These are phyloP conservation scores for Amphipoea oculea DNA, from an alignment of 2,888 invertebrate genomes.

Conservation along the genomic window DNA sequence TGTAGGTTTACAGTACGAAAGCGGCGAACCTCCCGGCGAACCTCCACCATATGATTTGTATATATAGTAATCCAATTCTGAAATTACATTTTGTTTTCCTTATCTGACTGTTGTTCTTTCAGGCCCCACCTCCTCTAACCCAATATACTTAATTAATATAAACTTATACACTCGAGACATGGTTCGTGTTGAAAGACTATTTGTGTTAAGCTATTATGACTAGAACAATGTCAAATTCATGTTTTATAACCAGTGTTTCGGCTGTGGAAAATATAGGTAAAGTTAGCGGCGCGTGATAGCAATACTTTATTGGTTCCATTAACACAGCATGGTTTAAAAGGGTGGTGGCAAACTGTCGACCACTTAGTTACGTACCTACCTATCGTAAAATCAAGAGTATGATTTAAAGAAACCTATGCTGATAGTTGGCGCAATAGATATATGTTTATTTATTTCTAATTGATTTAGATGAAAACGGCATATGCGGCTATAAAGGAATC, in stretches of 20 bases:
- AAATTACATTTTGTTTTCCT: slow-evolving; percentile 8
- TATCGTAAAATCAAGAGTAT: background rate
- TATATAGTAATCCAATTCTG: background rate
- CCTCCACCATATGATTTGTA: background rate
- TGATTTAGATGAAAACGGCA: no score
- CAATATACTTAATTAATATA: slow-evolving; percentile 62
- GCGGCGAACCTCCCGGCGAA: no score
- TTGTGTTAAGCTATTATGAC: slow-evolving; percentile 57
- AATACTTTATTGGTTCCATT: slow-evolving; percentile 44
- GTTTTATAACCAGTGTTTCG: slow-evolving; percentile 49
- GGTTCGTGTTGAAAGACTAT: slow-evolving; percentile 70
- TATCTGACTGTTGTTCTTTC: slow-evolving; percentile 26
- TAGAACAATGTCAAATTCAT: slow-evolving; percentile 58
- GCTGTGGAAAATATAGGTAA: slow-evolving; percentile 23
- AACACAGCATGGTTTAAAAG: slow-evolving; percentile 31
- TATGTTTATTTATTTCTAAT: background rate
- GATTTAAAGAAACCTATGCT: background rate
- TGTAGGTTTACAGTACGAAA: slow-evolving; percentile 6
- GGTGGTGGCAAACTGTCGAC: slow-evolving; percentile 5
- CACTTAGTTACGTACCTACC: slow-evolving; percentile 11
- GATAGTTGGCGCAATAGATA: background rate
- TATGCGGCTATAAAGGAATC: background rate
- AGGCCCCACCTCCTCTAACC: slow-evolving; percentile 21
- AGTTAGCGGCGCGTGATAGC: slow-evolving; percentile 27
- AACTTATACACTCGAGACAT: slow-evolving; percentile 67